Conservation (phyloP, 1,140 invertebrate genomes). For the Drosophila parvula region DNA sequence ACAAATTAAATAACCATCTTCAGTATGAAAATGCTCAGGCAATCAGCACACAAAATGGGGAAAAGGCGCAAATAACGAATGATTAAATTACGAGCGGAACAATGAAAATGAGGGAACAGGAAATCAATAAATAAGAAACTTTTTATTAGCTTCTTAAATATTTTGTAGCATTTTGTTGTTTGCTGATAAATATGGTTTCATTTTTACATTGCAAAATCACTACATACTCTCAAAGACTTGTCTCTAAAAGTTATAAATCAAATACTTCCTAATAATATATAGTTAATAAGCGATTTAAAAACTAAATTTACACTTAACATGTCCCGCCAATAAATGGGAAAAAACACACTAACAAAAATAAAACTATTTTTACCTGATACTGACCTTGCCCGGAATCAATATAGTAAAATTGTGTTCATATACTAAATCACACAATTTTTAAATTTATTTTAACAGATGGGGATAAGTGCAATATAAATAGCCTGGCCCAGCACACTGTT, state of each 20-base stretch:
- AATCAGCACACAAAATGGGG: constrained; percentile 22
- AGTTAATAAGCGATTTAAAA: neutral
- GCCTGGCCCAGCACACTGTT: neutral
- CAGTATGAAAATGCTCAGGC: constrained; percentile 1
- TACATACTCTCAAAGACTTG: neutral
- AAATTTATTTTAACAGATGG: constrained; percentile 2
- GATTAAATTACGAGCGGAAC: constrained; percentile 5
- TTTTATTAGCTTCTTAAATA: neutral
- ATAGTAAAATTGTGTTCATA: neutral
- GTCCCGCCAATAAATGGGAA: too few species aligned
- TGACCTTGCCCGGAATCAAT: too few species aligned
- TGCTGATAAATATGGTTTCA: neutral
- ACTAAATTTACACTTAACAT: neutral
- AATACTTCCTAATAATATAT: neutral
- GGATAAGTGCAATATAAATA: constrained; percentile 16
- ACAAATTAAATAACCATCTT: constrained; percentile 43
- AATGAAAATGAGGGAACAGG: neutral
- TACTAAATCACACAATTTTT: neutral
- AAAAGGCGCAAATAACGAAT: constrained; percentile 6
- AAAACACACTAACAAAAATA: neutral
- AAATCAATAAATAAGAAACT: neutral
- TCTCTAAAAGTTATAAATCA: neutral
- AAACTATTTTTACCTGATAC: neutral
- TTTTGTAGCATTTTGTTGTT: neutral
- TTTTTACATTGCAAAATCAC: neutral